Evolutionary conservation across 2,888 invertebrate genomes (phyloP).

Genomic region (Callyntrura guangdongensis): DNA sequence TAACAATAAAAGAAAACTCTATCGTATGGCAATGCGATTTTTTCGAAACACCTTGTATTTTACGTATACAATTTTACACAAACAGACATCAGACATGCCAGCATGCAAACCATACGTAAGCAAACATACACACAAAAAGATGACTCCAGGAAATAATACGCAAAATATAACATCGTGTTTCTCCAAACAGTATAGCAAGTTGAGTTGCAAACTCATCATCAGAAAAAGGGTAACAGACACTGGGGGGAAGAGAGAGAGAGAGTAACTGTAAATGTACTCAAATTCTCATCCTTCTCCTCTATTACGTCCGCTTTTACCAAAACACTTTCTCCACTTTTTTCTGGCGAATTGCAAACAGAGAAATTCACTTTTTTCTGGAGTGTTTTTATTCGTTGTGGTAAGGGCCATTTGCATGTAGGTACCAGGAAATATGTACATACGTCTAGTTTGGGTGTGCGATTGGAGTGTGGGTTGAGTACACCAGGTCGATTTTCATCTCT

Average conservation of each 20-base stretch:
- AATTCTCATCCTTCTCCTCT: conserved; percentile 12
- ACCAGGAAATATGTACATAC: background rate
- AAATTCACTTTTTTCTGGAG: background rate
- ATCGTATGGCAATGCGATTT: background rate
- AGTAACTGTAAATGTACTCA: conserved; percentile 38
- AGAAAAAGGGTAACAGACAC: too few relatives aligned
- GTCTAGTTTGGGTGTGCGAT: background rate
- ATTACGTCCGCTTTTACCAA: conserved; percentile 20
- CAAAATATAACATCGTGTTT: background rate
- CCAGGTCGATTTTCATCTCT: conserved; percentile 61
- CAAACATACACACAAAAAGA: conserved; percentile 18
- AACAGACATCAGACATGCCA: background rate
- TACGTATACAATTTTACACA: background rate
- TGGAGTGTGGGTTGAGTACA: background rate
- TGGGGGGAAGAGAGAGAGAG: background rate
- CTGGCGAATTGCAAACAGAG: background rate
- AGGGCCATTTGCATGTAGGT: background rate
- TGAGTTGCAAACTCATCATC: background rate
- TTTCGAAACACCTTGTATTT: background rate
- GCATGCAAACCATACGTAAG: background rate
- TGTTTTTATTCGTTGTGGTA: background rate
- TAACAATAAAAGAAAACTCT: too few relatives aligned
- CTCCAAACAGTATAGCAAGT: background rate
- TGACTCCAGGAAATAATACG: background rate
- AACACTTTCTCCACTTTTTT: conserved; percentile 18